Percentiles rank a stretch among this genome's conserved stretches.
Conservation (phyloP, 2,888 invertebrate species). For the Ganaspis brasiliensis region DNA sequence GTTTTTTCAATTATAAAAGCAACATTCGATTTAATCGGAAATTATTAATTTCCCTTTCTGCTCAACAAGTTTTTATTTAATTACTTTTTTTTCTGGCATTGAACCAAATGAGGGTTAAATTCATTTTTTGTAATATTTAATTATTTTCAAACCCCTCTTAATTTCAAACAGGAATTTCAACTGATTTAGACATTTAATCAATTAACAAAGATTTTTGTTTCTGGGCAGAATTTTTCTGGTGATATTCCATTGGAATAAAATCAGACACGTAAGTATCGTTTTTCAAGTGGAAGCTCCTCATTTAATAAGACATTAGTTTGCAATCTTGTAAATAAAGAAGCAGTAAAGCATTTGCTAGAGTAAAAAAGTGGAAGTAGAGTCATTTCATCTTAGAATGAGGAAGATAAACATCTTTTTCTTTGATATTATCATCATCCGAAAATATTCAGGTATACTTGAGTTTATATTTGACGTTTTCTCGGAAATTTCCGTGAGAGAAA, state of each 20-base stretch:
- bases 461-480: too few species aligned
- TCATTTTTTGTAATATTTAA: too few species aligned
- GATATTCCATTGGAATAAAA: neutral
- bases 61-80: neutral
- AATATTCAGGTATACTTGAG: neutral
- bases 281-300: constrained; percentile 22
- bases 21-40: neutral
- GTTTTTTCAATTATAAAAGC: neutral
- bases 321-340: neutral
- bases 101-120: too few species aligned
- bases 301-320: neutral
- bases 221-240: too few species aligned
- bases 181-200: too few species aligned
- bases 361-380: neutral
- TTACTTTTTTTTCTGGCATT: too few species aligned
- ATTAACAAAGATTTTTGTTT: too few species aligned
- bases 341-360: constrained; percentile 25
- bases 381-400: constrained; percentile 29
- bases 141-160: too few species aligned
- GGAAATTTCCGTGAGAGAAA: too few species aligned
- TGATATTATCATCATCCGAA: neutral
- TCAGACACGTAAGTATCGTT: constrained; percentile 9
- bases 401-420: neutral
- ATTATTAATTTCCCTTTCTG: neutral
- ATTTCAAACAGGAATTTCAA: too few species aligned